These are phyloP conservation scores for Amphiura filiformis DNA, from an alignment of 35 echinoderm and acorn worm genomes.

Conservation along the genomic window DNA sequence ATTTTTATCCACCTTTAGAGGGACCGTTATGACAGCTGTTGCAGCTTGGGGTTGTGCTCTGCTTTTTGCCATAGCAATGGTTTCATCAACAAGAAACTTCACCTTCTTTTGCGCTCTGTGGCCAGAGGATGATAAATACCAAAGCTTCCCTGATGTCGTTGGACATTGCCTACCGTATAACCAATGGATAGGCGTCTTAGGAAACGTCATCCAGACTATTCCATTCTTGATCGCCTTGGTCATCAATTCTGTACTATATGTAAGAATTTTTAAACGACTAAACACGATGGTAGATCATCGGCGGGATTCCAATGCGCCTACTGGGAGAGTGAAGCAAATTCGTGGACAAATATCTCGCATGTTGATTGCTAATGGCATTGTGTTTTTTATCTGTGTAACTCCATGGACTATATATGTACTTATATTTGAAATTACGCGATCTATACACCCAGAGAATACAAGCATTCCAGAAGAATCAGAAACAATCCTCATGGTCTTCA, in stretches of 20 bases:
- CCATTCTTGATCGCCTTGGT: constrained; percentile 43
- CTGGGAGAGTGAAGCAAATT: not conserved
- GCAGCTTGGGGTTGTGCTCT: not conserved
- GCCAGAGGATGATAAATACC: not conserved
- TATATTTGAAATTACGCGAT: not conserved
- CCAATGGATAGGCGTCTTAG: not conserved
- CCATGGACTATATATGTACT: not conserved
- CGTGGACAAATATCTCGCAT: not conserved
- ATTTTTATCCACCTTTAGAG: not conserved
- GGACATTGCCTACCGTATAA: not conserved
- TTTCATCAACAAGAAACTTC: not conserved
- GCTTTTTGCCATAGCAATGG: not conserved
- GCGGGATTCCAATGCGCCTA: not conserved
- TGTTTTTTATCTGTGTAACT: not conserved
- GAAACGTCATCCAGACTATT: constrained; percentile 26
- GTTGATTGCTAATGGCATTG: not conserved
- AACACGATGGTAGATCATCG: not conserved
- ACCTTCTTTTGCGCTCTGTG: not conserved
- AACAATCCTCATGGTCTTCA: not conserved
- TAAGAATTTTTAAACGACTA: not conserved
- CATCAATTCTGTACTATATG: constrained; percentile 20
- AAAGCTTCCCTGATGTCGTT: not conserved
- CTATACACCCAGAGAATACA: not conserved
- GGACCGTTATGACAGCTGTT: not conserved
- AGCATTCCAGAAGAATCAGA: not conserved